Conservation (phyloP, 2,888 invertebrate species). For the Lasioglossum pauxillum region DNA sequence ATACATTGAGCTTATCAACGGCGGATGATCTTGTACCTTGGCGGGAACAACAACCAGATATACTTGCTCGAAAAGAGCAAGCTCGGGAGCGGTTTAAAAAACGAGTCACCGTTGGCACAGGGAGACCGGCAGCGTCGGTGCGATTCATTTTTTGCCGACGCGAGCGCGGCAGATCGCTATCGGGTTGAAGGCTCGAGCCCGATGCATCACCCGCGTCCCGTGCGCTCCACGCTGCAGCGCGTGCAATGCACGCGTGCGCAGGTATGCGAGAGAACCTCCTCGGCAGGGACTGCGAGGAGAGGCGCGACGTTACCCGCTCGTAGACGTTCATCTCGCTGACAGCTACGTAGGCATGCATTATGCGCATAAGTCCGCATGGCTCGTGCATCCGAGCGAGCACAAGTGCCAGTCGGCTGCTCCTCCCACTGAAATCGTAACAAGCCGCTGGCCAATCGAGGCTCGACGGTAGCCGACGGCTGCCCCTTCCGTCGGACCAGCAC, state of each 20-base stretch:
- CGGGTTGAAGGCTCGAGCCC: conserved; percentile 35
- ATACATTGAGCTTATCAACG: conserved; percentile 5
- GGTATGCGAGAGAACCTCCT: conserved; percentile 1
- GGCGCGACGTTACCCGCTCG: conserved; percentile 57
- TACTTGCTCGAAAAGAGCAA: neutral
- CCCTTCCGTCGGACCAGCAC: conserved; percentile 51
- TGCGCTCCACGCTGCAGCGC: conserved; percentile 42
- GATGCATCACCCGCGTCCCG: conserved; percentile 59
- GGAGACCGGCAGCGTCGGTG: neutral
- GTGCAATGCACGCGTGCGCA: conserved; percentile 19
- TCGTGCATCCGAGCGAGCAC: conserved; percentile 25
- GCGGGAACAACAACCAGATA: neutral
- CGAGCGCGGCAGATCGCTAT: conserved; percentile 52
- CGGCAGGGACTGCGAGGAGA: conserved; percentile 37
- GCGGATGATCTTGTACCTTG: neutral
- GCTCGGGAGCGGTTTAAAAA: conserved; percentile 7
- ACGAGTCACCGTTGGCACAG: conserved; percentile 5
- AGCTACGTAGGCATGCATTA: conserved; percentile 66
- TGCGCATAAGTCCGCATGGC: conserved; percentile 43
- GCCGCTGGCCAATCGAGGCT: conserved; percentile 73
- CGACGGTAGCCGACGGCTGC: conserved; percentile 47
- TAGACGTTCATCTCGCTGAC: conserved; percentile 69
- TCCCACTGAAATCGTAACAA: conserved; percentile 77
- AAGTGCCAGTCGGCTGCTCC: conserved; percentile 72
- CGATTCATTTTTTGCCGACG: conserved; percentile 39